Conservation (phyloP, 2,113 vertebrate species). For the Apteryx mantelli region DNA sequence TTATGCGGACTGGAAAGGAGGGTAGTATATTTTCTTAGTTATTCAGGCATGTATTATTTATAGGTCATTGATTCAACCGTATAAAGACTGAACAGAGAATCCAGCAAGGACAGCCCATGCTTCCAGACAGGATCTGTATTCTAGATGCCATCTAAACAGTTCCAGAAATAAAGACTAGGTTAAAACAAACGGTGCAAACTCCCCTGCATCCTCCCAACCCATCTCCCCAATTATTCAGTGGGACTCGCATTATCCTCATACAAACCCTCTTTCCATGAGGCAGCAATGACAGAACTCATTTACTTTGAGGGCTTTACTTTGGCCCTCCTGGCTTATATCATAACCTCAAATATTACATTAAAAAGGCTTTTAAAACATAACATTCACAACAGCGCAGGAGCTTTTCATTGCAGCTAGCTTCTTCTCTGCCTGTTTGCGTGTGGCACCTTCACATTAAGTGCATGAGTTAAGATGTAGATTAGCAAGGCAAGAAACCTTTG, state of each 20-base stretch:
- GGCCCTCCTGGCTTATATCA: slow-evolving; percentile 68
- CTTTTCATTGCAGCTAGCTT: slow-evolving; percentile 11
- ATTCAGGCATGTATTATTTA: background rate
- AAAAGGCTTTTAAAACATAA: slow-evolving; percentile 67
- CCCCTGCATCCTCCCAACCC: slow-evolving; percentile 38
- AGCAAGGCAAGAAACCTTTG: slow-evolving; percentile 68
- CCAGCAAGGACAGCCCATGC: background rate
- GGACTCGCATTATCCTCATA: background rate
- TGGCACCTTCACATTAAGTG: slow-evolving; percentile 63
- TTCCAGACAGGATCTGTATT: background rate
- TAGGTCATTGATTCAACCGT: fast-evolving
- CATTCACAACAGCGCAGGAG: slow-evolving; percentile 14
- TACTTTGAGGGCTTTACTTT: slow-evolving; percentile 60
- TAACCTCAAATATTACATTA: slow-evolving; percentile 63
- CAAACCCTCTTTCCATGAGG: background rate
- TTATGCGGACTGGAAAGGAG: background rate
- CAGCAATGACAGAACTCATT: slow-evolving; percentile 32
- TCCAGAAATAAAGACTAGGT: slow-evolving; percentile 24
- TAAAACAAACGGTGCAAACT: background rate
- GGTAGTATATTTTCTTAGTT: fast-evolving
- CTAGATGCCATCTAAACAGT: slow-evolving; percentile 24
- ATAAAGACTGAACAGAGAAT: background rate
- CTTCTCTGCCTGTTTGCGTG: slow-evolving; percentile 40
- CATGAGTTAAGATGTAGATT: slow-evolving; percentile 68
- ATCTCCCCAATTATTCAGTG: background rate